Conservation (phyloP, 2,113 vertebrate species). For the Vulpes vulpes region DNA sequence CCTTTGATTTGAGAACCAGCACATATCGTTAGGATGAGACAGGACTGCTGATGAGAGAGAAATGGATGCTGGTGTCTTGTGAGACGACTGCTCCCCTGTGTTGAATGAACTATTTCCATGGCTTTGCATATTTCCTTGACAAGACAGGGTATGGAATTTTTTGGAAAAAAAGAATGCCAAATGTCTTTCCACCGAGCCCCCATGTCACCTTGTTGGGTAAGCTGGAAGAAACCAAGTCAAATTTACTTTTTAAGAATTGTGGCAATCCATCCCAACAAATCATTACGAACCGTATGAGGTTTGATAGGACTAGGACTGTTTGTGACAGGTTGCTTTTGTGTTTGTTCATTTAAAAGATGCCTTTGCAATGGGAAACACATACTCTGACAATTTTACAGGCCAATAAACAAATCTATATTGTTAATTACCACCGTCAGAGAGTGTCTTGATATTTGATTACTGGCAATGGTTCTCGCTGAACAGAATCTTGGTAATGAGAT, state of each 20-base stretch:
- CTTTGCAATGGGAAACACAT: conserved; percentile 48
- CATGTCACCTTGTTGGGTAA: not conserved
- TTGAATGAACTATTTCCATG: conserved; percentile 49
- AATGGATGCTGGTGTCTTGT: conserved; percentile 12
- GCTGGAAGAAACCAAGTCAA: not conserved
- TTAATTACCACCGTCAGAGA: conserved; percentile 72
- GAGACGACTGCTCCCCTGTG: not conserved
- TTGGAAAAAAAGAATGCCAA: not conserved
- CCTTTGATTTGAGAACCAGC: not conserved
- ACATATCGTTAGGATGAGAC: conserved; percentile 19
- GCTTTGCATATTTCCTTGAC: conserved; percentile 32
- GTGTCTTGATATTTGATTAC: conserved; percentile 68
- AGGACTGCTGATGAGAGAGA: conserved; percentile 41
- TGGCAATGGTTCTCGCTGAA: conserved; percentile 47
- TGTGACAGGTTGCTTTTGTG: not conserved
- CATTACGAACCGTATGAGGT: not conserved
- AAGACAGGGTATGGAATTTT: not conserved
- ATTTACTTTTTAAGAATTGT: conserved; percentile 47
- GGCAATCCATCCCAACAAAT: not conserved
- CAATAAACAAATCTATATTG: conserved; percentile 62
- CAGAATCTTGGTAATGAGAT: conserved; percentile 72
- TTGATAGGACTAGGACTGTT: not conserved
- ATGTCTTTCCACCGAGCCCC: not conserved
- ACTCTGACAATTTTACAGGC: conserved; percentile 60
- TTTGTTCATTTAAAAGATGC: conserved; percentile 51